Base-by-base conservation (phyloP, 2,797 vertebrate genomes). In the Staurois parvus region DNA sequence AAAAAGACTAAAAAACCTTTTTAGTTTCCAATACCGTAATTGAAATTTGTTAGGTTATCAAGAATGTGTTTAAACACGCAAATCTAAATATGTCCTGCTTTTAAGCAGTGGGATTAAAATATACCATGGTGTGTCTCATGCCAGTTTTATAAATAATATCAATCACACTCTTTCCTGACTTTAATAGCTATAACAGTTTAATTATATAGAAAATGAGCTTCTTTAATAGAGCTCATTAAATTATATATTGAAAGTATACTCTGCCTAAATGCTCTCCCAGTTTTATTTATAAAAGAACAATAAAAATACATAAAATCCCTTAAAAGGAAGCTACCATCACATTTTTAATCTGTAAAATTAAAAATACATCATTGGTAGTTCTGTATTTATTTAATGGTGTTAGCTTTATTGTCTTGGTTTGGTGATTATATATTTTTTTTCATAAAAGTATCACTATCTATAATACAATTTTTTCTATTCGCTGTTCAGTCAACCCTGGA, bases 171-270 rank as follows among this genome's bases (percentile, higher is more conserved):
- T 40, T 81, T 70, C 32, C 79, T 40, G 48, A 37, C 79, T 81
- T 72, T 72, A 62, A 40, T 72, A 59, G 68, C 79, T 59, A 62
- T 26, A 81, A 40, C 69, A 5, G 48, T 29, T 81, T 72, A 72
- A 81, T 81, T 81, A 72, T 81, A 81, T 81, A 45, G 68, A 81
- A 81, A 81, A 81, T 81, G 79, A 81, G 67, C 67, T 80, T 72
- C 79, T 48, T 73, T 72, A 73, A 81, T 73, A 73, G 69, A 42
- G 79, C 79, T 81, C 69, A 81, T 81, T 72, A 81, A 73, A 81
- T 72, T 40, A 40, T 81, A 73, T 70, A 59, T 81, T 73, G 64
- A 81, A 72, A 72, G 79, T 81, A 72, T 72, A 81, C 45, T 73
- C 72, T 62, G 79, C 69, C 34, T 72, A 81, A 72, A 72, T 72